Percentiles rank a stretch among this genome's conserved stretches.
Evolutionary conservation across 2,113 vertebrate species (phyloP).

Genomic region (Callipepla californica): DNA sequence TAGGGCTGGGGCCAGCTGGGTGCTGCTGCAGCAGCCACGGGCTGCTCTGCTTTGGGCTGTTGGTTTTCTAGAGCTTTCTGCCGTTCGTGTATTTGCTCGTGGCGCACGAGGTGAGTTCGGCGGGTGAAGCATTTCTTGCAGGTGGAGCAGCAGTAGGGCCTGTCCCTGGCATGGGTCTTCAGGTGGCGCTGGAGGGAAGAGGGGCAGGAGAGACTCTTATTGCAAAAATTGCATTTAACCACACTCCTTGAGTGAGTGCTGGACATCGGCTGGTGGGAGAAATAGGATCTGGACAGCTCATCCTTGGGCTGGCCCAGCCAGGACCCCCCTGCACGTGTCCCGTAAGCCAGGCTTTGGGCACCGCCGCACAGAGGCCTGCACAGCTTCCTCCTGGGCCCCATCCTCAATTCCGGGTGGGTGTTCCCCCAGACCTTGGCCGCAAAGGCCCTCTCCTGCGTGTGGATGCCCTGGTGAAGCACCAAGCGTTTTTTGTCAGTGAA

Average conservation of each 20-base stretch:
- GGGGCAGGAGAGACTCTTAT: slow-evolving; percentile 68
- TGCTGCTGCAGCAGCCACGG: accelerated
- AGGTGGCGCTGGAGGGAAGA: slow-evolving; percentile 72
- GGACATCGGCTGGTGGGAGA: background rate
- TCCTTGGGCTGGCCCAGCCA: slow-evolving; percentile 27
- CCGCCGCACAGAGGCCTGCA: background rate
- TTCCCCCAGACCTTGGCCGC: slow-evolving; percentile 67
- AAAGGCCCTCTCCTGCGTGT: slow-evolving; percentile 55
- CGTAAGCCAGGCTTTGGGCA: background rate
- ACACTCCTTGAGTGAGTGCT: slow-evolving; percentile 9
- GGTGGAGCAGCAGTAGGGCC: slow-evolving; percentile 70
- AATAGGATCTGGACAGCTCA: slow-evolving; percentile 20
- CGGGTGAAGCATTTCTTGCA: slow-evolving; percentile 77
- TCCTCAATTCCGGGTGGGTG: slow-evolving; percentile 57
- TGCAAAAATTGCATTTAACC: slow-evolving; percentile 66
- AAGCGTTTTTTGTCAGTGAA: slow-evolving; percentile 73
- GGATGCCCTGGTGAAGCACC: slow-evolving; percentile 76
- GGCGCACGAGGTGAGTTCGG: slow-evolving; percentile 67
- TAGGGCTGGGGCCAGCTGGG: background rate
- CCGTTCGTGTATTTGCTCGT: slow-evolving; percentile 74
- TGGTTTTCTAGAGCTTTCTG: slow-evolving; percentile 41
- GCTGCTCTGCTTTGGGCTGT: background rate
- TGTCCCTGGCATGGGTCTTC: slow-evolving; percentile 44
- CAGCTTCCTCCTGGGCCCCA: background rate
- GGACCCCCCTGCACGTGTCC: accelerated